Evolutionary conservation across 2,113 vertebrate species (phyloP).

Genomic region (Nymphicus hollandicus): DNA sequence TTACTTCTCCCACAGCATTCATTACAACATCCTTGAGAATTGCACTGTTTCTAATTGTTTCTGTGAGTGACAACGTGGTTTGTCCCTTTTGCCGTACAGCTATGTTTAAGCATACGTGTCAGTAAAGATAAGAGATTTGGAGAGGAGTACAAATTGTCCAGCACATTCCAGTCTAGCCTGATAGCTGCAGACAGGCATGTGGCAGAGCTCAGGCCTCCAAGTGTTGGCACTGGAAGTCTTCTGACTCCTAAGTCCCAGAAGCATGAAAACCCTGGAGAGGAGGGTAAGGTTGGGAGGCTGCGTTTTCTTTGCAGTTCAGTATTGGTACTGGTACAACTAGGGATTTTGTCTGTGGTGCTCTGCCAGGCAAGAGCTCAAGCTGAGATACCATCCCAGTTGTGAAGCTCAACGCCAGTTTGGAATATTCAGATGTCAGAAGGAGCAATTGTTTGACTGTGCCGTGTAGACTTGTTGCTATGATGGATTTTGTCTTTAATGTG

Average conservation of each 20-base stretch:
- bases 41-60: neutral
- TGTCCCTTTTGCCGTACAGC: neutral
- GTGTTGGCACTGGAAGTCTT: neutral
- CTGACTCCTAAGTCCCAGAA: neutral
- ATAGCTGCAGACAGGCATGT: neutral
- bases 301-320: neutral
- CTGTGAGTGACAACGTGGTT: neutral
- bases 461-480: neutral
- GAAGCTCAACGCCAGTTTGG: neutral
- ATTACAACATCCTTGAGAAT: neutral
- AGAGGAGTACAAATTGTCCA: neutral
- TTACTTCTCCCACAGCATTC: neutral
- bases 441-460: neutral
- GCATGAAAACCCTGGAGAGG: neutral
- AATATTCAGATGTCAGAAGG: neutral
- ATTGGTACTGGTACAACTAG: fast-evolving
- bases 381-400: neutral
- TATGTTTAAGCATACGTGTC: fast-evolving
- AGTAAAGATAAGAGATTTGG: neutral
- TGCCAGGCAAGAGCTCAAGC: neutral
- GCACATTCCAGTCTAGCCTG: neutral
- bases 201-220: neutral
- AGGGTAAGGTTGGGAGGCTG: neutral
- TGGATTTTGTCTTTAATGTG: neutral
- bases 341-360: neutral